Evolutionary conservation across 2,888 invertebrate species (phyloP).

Genomic region (Stegana nigrithorax): DNA sequence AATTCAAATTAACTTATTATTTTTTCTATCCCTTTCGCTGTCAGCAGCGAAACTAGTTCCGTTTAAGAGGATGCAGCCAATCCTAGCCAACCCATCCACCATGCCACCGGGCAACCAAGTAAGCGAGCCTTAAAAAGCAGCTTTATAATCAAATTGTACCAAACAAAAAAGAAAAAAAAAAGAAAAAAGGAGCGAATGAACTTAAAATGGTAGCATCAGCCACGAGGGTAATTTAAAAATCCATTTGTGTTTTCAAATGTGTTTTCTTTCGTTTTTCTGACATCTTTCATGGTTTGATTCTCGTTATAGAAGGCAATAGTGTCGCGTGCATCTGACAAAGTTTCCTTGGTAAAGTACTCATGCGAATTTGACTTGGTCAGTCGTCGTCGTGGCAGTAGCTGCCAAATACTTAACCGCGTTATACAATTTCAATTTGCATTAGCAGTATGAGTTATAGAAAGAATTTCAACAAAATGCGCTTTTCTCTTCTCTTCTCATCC

Average conservation of each 20-base stretch:
- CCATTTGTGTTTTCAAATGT: constrained; percentile 60
- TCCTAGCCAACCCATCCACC: no score
- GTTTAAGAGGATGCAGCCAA: neutral
- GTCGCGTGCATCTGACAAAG: no score
- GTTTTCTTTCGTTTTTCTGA: no score
- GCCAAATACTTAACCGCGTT: constrained; percentile 45
- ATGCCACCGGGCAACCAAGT: no score
- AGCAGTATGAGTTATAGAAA: constrained; percentile 60
- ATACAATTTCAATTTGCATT: constrained; percentile 60
- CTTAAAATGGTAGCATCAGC: constrained; percentile 27
- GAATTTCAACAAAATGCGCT: constrained; percentile 54
- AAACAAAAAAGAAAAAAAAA: neutral
- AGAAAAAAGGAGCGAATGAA: neutral
- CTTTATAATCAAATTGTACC: constrained; percentile 10
- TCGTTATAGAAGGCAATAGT: no score
- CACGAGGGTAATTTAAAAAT: constrained; percentile 59
- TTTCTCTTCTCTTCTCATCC: constrained; percentile 24
- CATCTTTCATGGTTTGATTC: neutral
- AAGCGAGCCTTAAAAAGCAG: neutral
- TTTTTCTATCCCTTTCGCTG: neutral
- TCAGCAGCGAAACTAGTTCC: constrained; percentile 5
- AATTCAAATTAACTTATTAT: neutral
- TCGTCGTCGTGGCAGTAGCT: neutral
- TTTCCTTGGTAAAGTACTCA: no score
- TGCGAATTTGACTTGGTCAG: no score